Evolutionary conservation across 2,113 vertebrate species (phyloP), one percentile per base, ranked within the genome.

Genomic region (Gambusia holbrooki): DNA sequence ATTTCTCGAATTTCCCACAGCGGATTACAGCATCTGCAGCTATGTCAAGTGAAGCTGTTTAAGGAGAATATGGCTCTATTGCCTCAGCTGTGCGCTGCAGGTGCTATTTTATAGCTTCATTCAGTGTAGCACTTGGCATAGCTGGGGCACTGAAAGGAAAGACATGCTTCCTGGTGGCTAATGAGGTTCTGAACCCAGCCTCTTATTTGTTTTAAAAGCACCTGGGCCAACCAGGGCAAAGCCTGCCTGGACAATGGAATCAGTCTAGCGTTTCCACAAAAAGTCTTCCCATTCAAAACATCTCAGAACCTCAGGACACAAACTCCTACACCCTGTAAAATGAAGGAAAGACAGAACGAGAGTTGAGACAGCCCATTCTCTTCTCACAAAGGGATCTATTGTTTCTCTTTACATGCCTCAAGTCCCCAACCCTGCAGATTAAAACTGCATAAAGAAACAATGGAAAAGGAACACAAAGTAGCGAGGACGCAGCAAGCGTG

Each of bases 281-380:
- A 81, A 62, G 67, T 81, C 87, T 84, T 77, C 86, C 84, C 85
- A 82, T 89, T 90, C 48, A 88, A 91, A 81, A 88, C 86, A 89
- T 85, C 80, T 22, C 84, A 81, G 63, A 88, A 82, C 81, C 82
- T 84, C 82, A 77, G 42, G 70, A 88, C 83, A 87, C 84, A 89
- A 89, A 87, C 89, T 88, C 89, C 90, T 87, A 92, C 89, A 92
- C 90, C 89, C 89, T 75, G 90, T 92, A 90, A 90, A 92, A 84
- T 81, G 83, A 90, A 90, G 87, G 76, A 81, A 88, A 82, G 85
- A 85, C 74, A 77, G 76, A 92, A 86, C 78, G 80, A 28, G 40
- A 82, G 84, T 72, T 5, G 74, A 85, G 73, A 67, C 74, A 80
- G 66, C 75, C 82, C 83, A 73, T 86, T 88, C 77, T 84, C 79